A percentile compares a stretch with the other conserved stretches of the same genome.
These are phyloP conservation scores for Protonemura montana DNA, from an alignment of 2,888 invertebrate genomes.

Conservation along the genomic window DNA sequence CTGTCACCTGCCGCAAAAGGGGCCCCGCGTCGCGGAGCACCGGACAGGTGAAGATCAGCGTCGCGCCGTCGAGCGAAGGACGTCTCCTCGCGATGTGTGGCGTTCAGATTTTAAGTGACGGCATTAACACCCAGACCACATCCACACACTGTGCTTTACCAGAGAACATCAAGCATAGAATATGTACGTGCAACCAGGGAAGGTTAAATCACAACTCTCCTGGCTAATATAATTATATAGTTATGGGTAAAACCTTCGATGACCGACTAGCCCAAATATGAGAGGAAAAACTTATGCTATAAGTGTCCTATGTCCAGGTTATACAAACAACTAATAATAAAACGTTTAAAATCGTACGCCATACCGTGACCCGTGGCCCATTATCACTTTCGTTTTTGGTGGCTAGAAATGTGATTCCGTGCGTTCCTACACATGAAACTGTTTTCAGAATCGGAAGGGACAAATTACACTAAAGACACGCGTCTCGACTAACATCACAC, in stretches of 20 bases:
- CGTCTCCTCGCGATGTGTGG: neutral
- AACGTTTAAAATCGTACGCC: neutral
- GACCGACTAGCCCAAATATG: slow-evolving; percentile 1
- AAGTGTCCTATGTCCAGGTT: neutral
- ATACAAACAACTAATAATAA: neutral
- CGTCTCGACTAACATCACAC: neutral
- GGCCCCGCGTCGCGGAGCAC: neutral
- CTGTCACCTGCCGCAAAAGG: neutral
- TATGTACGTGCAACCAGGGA: neutral
- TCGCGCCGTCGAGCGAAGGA: neutral
- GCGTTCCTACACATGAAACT: neutral
- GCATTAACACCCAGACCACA: slow-evolving; percentile 7
- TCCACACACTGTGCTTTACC: neutral
- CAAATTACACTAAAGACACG: neutral
- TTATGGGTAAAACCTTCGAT: neutral
- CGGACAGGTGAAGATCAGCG: neutral
- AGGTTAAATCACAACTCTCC: neutral
- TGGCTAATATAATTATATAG: neutral
- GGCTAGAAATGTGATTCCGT: neutral
- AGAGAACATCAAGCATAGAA: neutral
- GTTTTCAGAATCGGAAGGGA: slow-evolving; percentile 4
- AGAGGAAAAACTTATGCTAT: neutral
- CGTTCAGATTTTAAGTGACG: neutral
- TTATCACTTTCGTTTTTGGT: neutral
- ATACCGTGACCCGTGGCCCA: neutral